Percentiles rank a stretch among this genome's conserved stretches.
These are phyloP conservation scores for Champsocephalus gunnari DNA, from an alignment of 2,797 vertebrate species.

Conservation along the genomic window DNA sequence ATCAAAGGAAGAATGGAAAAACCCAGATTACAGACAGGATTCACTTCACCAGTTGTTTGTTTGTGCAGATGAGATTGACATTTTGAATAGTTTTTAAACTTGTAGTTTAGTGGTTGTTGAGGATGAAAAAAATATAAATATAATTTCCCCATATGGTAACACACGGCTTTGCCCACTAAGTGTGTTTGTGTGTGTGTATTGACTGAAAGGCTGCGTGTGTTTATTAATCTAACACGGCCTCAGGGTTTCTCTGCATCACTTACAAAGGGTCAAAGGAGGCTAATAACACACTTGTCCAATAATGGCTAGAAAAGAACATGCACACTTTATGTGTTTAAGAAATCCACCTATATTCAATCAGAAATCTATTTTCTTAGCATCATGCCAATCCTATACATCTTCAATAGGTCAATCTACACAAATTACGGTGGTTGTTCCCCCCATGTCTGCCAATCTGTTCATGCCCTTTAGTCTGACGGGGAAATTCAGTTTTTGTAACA, in stretches of 20 bases:
- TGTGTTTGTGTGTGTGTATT: neutral
- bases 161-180: neutral
- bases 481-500: neutral
- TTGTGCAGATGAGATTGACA: neutral
- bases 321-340: slow-evolving; percentile 17
- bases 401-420: slow-evolving; percentile 32
- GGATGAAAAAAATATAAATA: neutral
- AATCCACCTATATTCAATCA: too few species aligned
- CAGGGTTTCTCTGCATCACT: slow-evolving; percentile 57
- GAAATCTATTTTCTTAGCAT: slow-evolving; percentile 4
- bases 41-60: neutral
- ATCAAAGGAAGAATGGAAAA: neutral
- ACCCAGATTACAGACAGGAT: neutral
- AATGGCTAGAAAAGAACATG: slow-evolving; percentile 31
- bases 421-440: slow-evolving; percentile 30
- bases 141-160: neutral
- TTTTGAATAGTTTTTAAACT: neutral
- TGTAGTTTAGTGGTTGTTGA: too few species aligned
- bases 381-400: slow-evolving; percentile 2
- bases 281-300: slow-evolving; percentile 43
- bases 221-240: slow-evolving; percentile 38
- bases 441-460: slow-evolving; percentile 8
- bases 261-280: slow-evolving; percentile 48
- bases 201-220: neutral
- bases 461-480: neutral